Evolutionary conservation across 2,113 vertebrate genomes (phyloP), one percentile per base, ranked within the genome.

Genomic region (Charina bottae): DNA sequence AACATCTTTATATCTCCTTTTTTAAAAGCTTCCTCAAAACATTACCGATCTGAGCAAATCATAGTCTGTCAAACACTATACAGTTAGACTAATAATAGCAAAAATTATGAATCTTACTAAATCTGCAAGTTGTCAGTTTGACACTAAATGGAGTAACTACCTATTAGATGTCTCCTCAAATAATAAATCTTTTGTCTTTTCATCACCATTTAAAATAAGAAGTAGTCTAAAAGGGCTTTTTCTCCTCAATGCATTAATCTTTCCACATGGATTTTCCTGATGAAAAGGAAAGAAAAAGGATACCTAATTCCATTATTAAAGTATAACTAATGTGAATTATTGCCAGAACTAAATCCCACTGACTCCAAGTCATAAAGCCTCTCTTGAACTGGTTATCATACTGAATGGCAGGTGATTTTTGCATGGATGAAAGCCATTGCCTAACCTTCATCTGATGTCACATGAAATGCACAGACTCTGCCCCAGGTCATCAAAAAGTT

Each of bases 91-190:
- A 90, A 24, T 72, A 94, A 93, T 55, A 93, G 33, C 23, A 85
- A 33, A 56, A 93, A 94, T 85, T 7, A 53, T 54, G 7, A 37
- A 83, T 46, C 19, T 56, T 28, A 83, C 56, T 94, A 95, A 93
- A 95, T 90, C 21, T 94, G 92, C 94, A 95, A 92, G 23, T 58
- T 93, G 42, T 89, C 49, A 91, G 92, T 55, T 53, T 49, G 89
- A 93, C 28, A 26, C 24, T 92, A 87, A 95, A 62, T 94, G 56
- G 93, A 93, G 11, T 95, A 95, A 92, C 33, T 49, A 93, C 37
- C 33, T 85, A 94, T 93, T 92, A 93, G 1, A 84, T 26, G 24
- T 93, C 33, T 60, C n/a, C 11, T 62, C 85, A 54, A 92, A 42
- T 54, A 92, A 85, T 37, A 83, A 55, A 19, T 37, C 28, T 91